These are phyloP conservation scores for Solen grandis DNA, from an alignment of 1,140 invertebrate genomes.

Conservation along the genomic window DNA sequence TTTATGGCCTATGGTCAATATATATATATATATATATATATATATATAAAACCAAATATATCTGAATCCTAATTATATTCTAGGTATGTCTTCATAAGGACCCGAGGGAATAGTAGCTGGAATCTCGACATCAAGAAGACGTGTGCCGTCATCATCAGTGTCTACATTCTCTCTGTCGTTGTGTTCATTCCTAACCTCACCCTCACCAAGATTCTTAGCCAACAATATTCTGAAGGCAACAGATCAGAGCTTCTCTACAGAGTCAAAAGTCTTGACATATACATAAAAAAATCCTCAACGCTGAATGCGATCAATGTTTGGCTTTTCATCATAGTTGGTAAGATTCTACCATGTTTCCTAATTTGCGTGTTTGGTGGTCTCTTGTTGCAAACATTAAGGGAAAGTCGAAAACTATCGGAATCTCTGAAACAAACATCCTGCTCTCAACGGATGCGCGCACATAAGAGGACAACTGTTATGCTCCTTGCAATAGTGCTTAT, in stretches of 20 bases:
- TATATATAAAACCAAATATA: too few relatives aligned
- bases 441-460: constrained; percentile 84
- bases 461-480: constrained; percentile 85
- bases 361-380: constrained; percentile 81
- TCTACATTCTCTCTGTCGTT: constrained; percentile 87
- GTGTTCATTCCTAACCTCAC: constrained; percentile 90
- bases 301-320: constrained; percentile 71
- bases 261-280: constrained; percentile 57
- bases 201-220: constrained; percentile 59
- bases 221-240: neutral
- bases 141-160: constrained; percentile 86
- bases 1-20: too few relatives aligned
- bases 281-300: constrained; percentile 48
- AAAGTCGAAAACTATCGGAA: constrained; percentile 77
- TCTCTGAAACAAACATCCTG: constrained; percentile 67
- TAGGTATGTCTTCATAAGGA: constrained; percentile 89
- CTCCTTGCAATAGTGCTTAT: constrained; percentile 83
- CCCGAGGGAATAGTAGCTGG: constrained; percentile 86
- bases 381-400: constrained; percentile 80
- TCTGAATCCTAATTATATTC: too few relatives aligned
- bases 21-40: too few relatives aligned
- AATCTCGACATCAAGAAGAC: constrained; percentile 89
- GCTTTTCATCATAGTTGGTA: constrained; percentile 75
- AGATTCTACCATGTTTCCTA: constrained; percentile 81
- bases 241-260: constrained; percentile 50